Evolutionary conservation across 2,113 vertebrate species (phyloP).

Genomic region (Hymenochirus boettgeri): DNA sequence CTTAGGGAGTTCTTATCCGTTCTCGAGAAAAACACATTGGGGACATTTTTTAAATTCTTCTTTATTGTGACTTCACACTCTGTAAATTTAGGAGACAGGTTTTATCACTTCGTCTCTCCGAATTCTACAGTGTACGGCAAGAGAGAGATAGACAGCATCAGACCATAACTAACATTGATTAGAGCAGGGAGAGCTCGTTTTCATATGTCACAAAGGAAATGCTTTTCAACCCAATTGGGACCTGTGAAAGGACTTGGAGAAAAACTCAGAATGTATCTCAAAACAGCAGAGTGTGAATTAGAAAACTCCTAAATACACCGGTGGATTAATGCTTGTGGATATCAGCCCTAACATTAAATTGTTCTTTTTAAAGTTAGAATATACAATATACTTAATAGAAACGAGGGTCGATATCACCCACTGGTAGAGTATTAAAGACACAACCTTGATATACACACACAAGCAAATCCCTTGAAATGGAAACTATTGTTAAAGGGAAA

Average conservation of each 20-base stretch:
- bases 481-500: too few relatives aligned
- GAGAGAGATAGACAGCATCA: background rate
- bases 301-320: too few relatives aligned
- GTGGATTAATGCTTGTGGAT: too few relatives aligned
- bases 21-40: background rate
- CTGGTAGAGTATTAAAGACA: too few relatives aligned
- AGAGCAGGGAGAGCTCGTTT: constrained; percentile 3
- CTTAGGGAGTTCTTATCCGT: background rate
- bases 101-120: constrained; percentile 15
- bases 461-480: too few relatives aligned
- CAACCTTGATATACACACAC: too few relatives aligned
- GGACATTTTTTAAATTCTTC: background rate
- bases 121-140: constrained; percentile 10
- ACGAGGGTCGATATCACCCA: too few relatives aligned
- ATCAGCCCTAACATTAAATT: too few relatives aligned
- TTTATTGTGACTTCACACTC: background rate
- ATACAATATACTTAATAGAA: too few relatives aligned
- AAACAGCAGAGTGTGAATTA: background rate
- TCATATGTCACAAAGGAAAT: constrained; percentile 5
- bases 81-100: constrained; percentile 10
- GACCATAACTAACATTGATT: constrained; percentile 4
- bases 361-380: too few relatives aligned
- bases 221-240: background rate
- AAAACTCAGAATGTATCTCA: background rate
- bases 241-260: constrained; percentile 4